Evolutionary conservation across 2,888 invertebrate genomes (phyloP), one percentile per base, ranked within the genome.

Genomic region (Apamea monoglypha): DNA sequence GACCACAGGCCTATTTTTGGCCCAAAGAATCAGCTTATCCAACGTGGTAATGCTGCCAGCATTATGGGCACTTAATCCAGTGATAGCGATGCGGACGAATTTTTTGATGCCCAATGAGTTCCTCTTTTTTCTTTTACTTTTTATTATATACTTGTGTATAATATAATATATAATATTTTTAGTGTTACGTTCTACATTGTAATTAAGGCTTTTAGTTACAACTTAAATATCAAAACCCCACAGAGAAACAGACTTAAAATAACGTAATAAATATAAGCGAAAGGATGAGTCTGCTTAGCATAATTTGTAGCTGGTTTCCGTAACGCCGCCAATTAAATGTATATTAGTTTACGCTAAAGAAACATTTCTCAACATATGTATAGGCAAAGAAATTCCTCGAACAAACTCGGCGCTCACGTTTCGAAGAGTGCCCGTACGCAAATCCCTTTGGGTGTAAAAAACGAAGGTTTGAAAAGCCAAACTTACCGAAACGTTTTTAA

Each of bases 401-500:
- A 90, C 82, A 91, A 90, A 87, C 85, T 79, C 79, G 80, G 81
- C 80, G 87, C 87, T 90, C 87, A 87, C 87, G 89, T 90, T 89
- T 89, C 88, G 86, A 89, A 92, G 90, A 91, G 90, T 89, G 89
- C 89, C 89, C 89, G 91, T 91, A 92, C 88, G 92, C 90, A 93
- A 94, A 94, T 93, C 92, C 92, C 90, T 91, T 90, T 87, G 89
- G 91, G 90, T 90, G 90, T 91, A 93, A 94, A 94, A 94, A 94
- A 92, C 92, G 92, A 92, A 92, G 92, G 92, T 93, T 93, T 92
- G 89, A 87, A 92, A 93, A 92, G 89, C 91, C 91, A 91, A 94
- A 93, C 90, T 94, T 92, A 92, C 92, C 91, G 86, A 92, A 89
- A 89, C 84, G 94, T 93, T 94, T 94, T 95, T 94, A 95, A 94